These are phyloP conservation scores for Rhopilema esculentum DNA, from an alignment of 30 jellyfish, hydroid and myxozoan species.

Conservation along the genomic window DNA sequence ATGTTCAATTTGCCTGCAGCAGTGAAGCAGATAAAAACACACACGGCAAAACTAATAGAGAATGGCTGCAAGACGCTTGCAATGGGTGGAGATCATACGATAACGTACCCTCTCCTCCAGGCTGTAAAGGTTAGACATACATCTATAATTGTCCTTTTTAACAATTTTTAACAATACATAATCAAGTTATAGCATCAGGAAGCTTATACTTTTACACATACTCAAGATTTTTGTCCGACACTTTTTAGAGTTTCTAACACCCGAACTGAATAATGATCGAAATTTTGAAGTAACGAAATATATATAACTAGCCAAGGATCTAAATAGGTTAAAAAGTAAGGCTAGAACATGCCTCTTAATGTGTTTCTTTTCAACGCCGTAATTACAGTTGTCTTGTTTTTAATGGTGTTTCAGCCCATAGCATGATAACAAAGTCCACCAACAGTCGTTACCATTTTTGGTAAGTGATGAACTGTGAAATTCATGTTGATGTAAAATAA, in stretches of 20 bases:
- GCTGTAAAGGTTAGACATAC: slow-evolving; percentile 60
- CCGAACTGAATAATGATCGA: neutral
- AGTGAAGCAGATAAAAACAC: slow-evolving; percentile 56
- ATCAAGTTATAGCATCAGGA: neutral
- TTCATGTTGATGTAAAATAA: too few relatives aligned
- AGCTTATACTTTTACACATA: neutral
- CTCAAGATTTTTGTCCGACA: neutral
- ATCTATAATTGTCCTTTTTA: neutral
- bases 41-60: slow-evolving; percentile 28
- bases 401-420: too few relatives aligned
- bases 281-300: too few relatives aligned
- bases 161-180: neutral
- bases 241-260: too few relatives aligned
- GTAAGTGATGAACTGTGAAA: too few relatives aligned
- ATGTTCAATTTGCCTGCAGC: slow-evolving; percentile 65
- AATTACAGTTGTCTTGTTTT: too few relatives aligned
- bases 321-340: too few relatives aligned
- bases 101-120: slow-evolving; percentile 76
- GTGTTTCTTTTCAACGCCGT: too few relatives aligned
- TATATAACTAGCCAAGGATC: too few relatives aligned
- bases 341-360: too few relatives aligned
- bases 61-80: slow-evolving; percentile 67
- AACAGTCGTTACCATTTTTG: too few relatives aligned
- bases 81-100: slow-evolving; percentile 85
- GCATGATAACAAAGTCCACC: too few relatives aligned